phyloP scores from a whole-genome alignment of 1,140 invertebrate species.

The Drosophila mojavensis region DNA sequence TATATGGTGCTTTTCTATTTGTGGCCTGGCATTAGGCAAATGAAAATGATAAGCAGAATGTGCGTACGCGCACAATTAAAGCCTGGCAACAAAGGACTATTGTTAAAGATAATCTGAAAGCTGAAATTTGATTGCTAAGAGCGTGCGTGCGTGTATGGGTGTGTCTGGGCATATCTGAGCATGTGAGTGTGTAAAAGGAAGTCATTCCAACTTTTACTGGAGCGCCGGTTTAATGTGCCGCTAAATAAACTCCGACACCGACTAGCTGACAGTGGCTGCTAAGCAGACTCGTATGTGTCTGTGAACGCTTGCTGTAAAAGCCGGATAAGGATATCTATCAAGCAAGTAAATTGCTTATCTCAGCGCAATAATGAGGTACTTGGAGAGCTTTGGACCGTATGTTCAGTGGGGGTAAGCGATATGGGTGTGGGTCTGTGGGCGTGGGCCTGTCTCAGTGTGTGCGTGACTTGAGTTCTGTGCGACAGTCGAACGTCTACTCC shows the following conservation, averaged over 20 bases:
- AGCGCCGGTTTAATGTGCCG: slow-evolving; percentile 51
- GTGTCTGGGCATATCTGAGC: neutral
- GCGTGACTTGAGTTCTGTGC: slow-evolving; percentile 4
- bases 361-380: slow-evolving; percentile 67
- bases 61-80: slow-evolving; percentile 49
- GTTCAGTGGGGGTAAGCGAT: neutral
- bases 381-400: slow-evolving; percentile 19
- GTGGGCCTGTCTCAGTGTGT: neutral
- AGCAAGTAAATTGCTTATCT: slow-evolving; percentile 73
- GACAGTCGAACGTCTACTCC: slow-evolving; percentile 4
- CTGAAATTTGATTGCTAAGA: slow-evolving; percentile 21
- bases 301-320: slow-evolving; percentile 29
- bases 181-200: slow-evolving; percentile 14
- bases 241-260: slow-evolving; percentile 52
- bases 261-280: slow-evolving; percentile 13
- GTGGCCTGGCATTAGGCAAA: slow-evolving; percentile 22
- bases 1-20: slow-evolving; percentile 15
- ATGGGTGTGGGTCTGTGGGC: slow-evolving; percentile 20
- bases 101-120: slow-evolving; percentile 33
- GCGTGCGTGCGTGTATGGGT: slow-evolving; percentile 6
- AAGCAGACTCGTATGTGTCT: neutral
- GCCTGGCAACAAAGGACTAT: slow-evolving; percentile 22
- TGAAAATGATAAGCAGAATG: slow-evolving; percentile 33
- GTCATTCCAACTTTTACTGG: slow-evolving; percentile 61
- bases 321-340: slow-evolving; percentile 74